Conservation (phyloP, 35 echinoderm and acorn worm species). For the Apostichopus californicus region DNA sequence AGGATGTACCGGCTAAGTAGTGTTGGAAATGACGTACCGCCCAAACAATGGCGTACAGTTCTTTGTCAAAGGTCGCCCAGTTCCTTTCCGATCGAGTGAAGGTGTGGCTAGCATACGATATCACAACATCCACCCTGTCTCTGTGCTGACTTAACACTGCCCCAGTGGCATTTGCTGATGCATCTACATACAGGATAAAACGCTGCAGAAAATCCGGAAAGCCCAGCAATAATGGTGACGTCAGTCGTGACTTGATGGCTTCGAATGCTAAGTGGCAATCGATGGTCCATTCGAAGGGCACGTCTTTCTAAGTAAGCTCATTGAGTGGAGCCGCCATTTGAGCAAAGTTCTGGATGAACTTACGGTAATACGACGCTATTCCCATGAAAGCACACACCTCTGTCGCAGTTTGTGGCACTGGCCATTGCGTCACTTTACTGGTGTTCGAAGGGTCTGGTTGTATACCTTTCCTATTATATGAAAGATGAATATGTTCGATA, state of each 20-base stretch:
- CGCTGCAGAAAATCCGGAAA: conserved; percentile 9
- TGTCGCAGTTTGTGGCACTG: neutral
- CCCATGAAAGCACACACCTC: conserved; percentile 53
- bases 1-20: conserved; percentile 41
- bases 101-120: conserved; percentile 21
- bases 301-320: neutral
- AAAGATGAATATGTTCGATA: no score
- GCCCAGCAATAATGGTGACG: conserved; percentile 11
- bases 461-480: no score
- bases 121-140: conserved; percentile 3
- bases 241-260: neutral
- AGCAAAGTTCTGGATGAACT: conserved; percentile 54
- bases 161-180: neutral
- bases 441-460: conserved; percentile 11
- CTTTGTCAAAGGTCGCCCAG: conserved; percentile 17
- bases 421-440: conserved; percentile 33
- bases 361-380: conserved; percentile 53
- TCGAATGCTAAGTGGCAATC: conserved; percentile 52
- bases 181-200: conserved; percentile 56
- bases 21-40: conserved; percentile 58
- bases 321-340: conserved; percentile 7
- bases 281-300: conserved; percentile 21
- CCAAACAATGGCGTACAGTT: conserved; percentile 13
- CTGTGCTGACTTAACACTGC: conserved; percentile 10
- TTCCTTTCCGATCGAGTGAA: conserved; percentile 42